phyloP scores from a whole-genome alignment of 2,797 vertebrate genomes.

The Myiotriccus ornatus region DNA sequence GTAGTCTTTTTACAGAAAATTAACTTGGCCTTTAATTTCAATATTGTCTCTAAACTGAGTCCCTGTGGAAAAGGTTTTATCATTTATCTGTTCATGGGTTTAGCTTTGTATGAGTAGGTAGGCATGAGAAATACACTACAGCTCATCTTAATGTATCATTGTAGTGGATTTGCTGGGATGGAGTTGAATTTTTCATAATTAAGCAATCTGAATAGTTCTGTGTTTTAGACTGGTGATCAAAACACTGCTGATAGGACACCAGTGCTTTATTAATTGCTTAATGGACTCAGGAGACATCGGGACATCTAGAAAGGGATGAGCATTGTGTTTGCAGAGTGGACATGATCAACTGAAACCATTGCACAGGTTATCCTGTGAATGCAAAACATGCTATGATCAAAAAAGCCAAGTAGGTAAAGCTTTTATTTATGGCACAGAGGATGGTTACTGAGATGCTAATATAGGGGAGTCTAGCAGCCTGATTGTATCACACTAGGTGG shows the following conservation, averaged over 20 bases:
- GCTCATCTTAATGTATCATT: neutral
- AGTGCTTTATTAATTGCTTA: neutral
- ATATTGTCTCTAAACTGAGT: neutral
- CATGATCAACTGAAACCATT: neutral
- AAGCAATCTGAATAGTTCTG: neutral
- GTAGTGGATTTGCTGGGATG: neutral
- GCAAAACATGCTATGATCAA: neutral
- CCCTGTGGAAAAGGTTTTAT: no score
- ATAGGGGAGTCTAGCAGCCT: neutral
- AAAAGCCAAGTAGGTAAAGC: neutral
- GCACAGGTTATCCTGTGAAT: neutral
- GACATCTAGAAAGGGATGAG: neutral
- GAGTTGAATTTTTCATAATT: neutral
- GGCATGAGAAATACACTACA: neutral
- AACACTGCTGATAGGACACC: neutral
- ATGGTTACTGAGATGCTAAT: neutral
- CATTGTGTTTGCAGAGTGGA: rapidly evolving
- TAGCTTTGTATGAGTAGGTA: neutral
- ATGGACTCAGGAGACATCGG: neutral
- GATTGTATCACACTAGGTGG: neutral
- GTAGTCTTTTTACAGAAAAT: neutral
- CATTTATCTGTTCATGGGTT: rapidly evolving
- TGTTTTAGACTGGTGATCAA: neutral
- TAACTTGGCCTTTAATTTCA: neutral
- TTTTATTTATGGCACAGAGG: neutral